Evolutionary conservation across 35 echinoderm and acorn worm species (phyloP), one percentile per base, ranked within the genome.

Genomic region (Eucidaris tribuloides): DNA sequence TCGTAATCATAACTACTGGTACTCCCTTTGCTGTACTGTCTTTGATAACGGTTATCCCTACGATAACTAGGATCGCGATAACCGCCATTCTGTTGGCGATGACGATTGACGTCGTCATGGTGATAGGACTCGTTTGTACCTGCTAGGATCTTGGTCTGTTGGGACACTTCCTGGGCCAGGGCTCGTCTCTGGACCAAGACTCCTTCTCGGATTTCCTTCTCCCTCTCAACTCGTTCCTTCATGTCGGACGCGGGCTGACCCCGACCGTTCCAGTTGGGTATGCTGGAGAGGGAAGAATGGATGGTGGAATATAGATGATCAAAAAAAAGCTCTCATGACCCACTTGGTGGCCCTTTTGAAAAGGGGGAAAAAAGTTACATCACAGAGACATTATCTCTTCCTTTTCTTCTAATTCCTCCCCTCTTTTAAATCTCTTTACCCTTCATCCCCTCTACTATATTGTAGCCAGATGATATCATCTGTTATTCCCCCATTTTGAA

Each of bases 81-180:
- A n/a, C n/a, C n/a, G n/a, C n/a, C n/a, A n/a, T n/a, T n/a, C n/a
- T n/a, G n/a, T n/a, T n/a, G n/a, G n/a, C n/a, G n/a, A n/a, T n/a
- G n/a, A n/a, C n/a, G n/a, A n/a, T n/a, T n/a, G n/a, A n/a, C n/a
- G n/a, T n/a, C n/a, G n/a, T n/a, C n/a, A n/a, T n/a, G n/a, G n/a
- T n/a, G n/a, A n/a, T n/a, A n/a, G n/a, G n/a, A n/a, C n/a, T n/a
- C n/a, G n/a, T n/a, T n/a, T 40, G 68, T 74, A 91, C 88, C 88
- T 66, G 81, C 88, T 7, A 91, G 58, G 52, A 84, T 32, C 61
- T 84, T 91, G 20, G 81, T 91, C 45, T 91, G 88, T 36, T 91
- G 29, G 19, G 77, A 85, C n/a, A 91, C 76, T 40, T 91, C 88
- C 30, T 78, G 50, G 1, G 88, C 88, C 20, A 91, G 50, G 28